phyloP scores from a whole-genome alignment of 2,797 vertebrate species.

The Bucorvus abyssinicus region DNA sequence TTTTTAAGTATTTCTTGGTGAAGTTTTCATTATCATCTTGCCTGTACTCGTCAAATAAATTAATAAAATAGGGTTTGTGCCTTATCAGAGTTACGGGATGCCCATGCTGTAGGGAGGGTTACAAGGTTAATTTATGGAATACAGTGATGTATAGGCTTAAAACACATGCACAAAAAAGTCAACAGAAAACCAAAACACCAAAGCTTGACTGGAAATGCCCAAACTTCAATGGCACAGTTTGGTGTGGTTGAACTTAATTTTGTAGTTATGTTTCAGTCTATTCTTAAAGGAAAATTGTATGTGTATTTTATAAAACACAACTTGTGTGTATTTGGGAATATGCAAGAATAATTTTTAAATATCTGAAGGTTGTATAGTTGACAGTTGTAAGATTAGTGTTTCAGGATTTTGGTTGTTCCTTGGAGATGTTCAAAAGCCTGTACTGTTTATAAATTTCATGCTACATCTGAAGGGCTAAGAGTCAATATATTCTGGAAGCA shows the following conservation, averaged over 20 bases:
- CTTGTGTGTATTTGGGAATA: background rate
- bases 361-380: background rate
- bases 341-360: background rate
- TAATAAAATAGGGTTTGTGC: background rate
- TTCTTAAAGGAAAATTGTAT: background rate
- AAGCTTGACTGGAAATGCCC: background rate
- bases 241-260: background rate
- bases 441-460: background rate
- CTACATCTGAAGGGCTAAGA: background rate
- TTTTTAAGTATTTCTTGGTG: background rate
- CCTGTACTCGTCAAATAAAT: background rate
- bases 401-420: background rate
- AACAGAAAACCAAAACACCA: background rate
- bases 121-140: background rate
- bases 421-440: background rate
- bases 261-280: rapidly evolving
- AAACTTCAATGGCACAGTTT: background rate
- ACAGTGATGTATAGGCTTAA: background rate
- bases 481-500: background rate
- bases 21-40: background rate
- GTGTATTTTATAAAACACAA: background rate
- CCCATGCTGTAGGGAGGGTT: background rate
- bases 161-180: background rate
- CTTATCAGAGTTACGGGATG: background rate
- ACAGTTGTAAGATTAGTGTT: background rate